Base-by-base conservation (phyloP, 2,113 vertebrate species). In the Percopsis transmontana region DNA sequence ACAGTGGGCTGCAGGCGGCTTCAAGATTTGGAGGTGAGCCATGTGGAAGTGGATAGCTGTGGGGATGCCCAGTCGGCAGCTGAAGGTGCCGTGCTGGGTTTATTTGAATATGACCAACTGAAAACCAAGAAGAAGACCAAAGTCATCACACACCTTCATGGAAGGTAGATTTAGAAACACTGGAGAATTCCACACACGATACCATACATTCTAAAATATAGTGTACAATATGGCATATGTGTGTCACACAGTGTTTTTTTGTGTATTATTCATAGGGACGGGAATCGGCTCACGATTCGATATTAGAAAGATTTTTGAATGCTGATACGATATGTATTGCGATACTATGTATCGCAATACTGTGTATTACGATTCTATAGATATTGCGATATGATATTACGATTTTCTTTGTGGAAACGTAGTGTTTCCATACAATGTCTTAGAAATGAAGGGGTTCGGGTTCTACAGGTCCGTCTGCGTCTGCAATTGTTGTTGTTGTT, bases 21-120 rank as follows among this genome's bases (percentile, higher is more conserved):
- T 23, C 97, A 98, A 77, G 96, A 98, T 23, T 82, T 97, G 80
- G 95, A 98, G 85, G 75, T 97, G 33, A 78, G 82, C 0, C 88
- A 88, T 0, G 93, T 97, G 70, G 96, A 99, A 86, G 95, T 99
- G 71, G 97, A 99, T n/a, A 88, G 93, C 38, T 99, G 97, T 2
- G 95, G 94, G 38, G 95, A 99, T 13, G 92, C 94, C 1, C 96
- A 99, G 76, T 93, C 96, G 0, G 96, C 97, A 16, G 97, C 97
- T 2, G 97, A 99, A 89, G 97, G 97, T 0, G 94, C 97, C 0
- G 48, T 93, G 63, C 93, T 99, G 0, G 94, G 97, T 5, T 87
- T 99, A 77, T 96, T 95, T 69, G 89, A 95, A n/a, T 99, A 96
- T 1, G 93, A 96, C 1, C 92, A 95, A 42, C 90, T 98, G 2